Base-by-base conservation (phyloP, 2,797 vertebrate species). In the Brotula barbata region DNA sequence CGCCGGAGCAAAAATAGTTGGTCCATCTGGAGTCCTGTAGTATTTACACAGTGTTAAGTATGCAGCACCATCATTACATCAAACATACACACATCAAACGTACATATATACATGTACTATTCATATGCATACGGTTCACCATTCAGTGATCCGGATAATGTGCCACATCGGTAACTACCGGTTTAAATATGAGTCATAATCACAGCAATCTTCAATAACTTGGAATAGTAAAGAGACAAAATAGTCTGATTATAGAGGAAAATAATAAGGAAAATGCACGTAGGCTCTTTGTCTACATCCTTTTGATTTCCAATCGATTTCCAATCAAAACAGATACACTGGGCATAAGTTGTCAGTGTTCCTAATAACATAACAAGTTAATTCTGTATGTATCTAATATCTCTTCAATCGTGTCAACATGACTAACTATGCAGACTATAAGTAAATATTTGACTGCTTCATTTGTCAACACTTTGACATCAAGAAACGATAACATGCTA, bases 401-500 rank as follows among this genome's bases (percentile, higher is more conserved):
- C 64, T 34, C 15, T 55, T 54, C 14, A 11, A 43, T 42, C 9
- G 11, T 42, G 40, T 42, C 25, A 28, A 7, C 25, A 10, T 45
- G 62, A 9, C n/a, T 39, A 19, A 2, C 58, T 14, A 0, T 19
- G 45, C 11, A n/a, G 17, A 33, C 42, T 22, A 0, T 25, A 17
- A 31, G 42, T 46, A 53, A 59, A 68, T 49, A 71, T 68, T 40
- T 62, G 14, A 43, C 42, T 19, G 2, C 11, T 51, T 20, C 2
- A 1, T 61, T 44, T 43, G 5, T 58, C 31, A 56, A 39, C 54
- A 40, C n/a, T 50, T 43, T 37, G 6, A 56, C 49, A 59, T 56
- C 23, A 15, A 28, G 47, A 53, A 67, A 39, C 19, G n/a, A 51
- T 50, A 66, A 64, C 39, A 31, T 60, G 61, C 40, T 49, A 53